Base-by-base conservation (phyloP, 1,140 invertebrate species). In the Drosophila navojoa region DNA sequence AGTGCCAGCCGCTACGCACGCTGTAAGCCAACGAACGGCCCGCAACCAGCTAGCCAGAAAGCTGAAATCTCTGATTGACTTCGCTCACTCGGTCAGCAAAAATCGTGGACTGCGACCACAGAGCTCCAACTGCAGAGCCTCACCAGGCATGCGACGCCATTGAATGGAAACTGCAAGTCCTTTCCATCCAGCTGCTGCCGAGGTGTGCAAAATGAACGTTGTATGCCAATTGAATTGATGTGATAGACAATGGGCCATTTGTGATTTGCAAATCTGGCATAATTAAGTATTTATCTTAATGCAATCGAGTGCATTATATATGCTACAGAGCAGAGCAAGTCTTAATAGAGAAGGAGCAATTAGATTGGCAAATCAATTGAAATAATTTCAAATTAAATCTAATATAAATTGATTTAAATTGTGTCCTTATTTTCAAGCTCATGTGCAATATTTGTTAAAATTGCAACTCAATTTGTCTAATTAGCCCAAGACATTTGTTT, bases 1-100 rank as follows among this genome's bases (percentile, higher is more conserved):
- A 89, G 84, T 84, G 84, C 63, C 27, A 35, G 84, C 52, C 35
- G 27, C 19, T 44, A 27, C 16, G 45, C 38, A 53, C 61, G 44
- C 15, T 40, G 67, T 66, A 79, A 84, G 76, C 71, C 50, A 68
- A 70, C 35, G 29, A 9, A 60, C 70, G 47, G 22, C 59, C 22
- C 11, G 15, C 38, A 44, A 13, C 7, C 29, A 1, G 29, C 29
- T 2, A 49, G 9, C 15, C 22, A 45, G 57, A 59, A 45, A 59
- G 19, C 47, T 49, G 47, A 54, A 69, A 38, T 49, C 47, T 53
- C 62, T 67, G 70, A 68, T 72, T 72, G 62, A 68, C 55, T 68
- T 32, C 47, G 25, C 19, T 63, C 27, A 38, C 57, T 50, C 35
- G 52, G 64, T 73, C 64, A 63, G 52, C 71, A 59, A 38, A 62